Conservation (phyloP, 1,140 invertebrate genomes). For the Zelostemma sp. region DNA sequence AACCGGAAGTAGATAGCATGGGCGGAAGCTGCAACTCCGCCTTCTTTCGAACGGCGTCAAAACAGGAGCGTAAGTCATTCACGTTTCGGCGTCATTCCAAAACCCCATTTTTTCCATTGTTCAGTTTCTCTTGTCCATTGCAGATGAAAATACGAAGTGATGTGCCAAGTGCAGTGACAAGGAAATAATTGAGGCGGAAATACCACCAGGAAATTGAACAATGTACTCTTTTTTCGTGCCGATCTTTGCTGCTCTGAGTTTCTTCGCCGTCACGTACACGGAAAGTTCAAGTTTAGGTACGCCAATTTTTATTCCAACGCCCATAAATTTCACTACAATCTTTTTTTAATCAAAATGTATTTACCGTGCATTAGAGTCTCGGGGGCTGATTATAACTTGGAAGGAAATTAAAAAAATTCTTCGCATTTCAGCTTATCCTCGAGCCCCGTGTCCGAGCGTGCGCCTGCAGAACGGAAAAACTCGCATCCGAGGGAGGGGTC, state of each 20-base stretch:
- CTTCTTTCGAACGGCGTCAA: slow-evolving; percentile 43
- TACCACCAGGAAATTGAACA: slow-evolving; percentile 3
- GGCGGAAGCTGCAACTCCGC: slow-evolving; percentile 59
- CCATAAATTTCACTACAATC: background rate
- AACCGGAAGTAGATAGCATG: slow-evolving; percentile 62
- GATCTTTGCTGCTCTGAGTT: slow-evolving; percentile 7
- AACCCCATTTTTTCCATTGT: slow-evolving; percentile 22
- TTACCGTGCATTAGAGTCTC: no score
- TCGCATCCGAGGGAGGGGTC: slow-evolving; percentile 57
- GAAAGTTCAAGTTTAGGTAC: slow-evolving; percentile 12
- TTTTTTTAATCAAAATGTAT: no score
- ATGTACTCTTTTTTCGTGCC: slow-evolving; percentile 24
- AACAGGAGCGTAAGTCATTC: slow-evolving; percentile 35
- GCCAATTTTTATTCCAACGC: background rate
- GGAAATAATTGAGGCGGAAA: no score
- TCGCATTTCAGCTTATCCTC: slow-evolving; percentile 2
- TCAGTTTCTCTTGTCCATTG: slow-evolving; percentile 16
- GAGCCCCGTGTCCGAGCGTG: slow-evolving; percentile 52
- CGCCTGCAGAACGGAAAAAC: slow-evolving; percentile 58
- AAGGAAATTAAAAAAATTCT: no score
- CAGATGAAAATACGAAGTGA: slow-evolving; percentile 16
- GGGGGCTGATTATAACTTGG: no score
- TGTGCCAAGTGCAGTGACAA: slow-evolving; percentile 28
- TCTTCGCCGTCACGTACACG: slow-evolving; percentile 13
- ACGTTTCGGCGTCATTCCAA: slow-evolving; percentile 28